Evolutionary conservation across 2,888 invertebrate species (phyloP), one percentile per base, ranked within the genome.

Genomic region (Zhuqinia jingwanae): DNA sequence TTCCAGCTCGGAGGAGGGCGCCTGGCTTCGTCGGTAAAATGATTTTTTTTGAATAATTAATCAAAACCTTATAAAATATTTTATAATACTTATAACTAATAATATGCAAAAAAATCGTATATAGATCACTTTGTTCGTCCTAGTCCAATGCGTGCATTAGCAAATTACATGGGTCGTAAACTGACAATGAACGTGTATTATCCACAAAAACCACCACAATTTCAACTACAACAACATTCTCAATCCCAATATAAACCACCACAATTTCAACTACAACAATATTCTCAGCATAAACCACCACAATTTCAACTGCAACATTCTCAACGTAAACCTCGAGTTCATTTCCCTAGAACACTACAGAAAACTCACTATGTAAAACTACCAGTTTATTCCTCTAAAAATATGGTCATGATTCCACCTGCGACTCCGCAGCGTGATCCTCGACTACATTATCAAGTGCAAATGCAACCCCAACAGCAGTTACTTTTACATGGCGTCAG

Each of bases 101-200:
- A n/a, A n/a, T n/a, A n/a, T n/a, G n/a, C n/a, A n/a, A n/a, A n/a
- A n/a, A n/a, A n/a, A n/a, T n/a, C n/a, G n/a, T n/a, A n/a, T 60
- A 5, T 17, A 82, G 82, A 75, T 50, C 73, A 75, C 15, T 20
- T 82, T 17, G 15, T 75, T 0, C 25, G 82, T 30, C 5, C 75
- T 50, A 82, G 50, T 50, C 82, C 82, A 8, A 20, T 82, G 17
- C 82, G 82, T 20, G 22, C 15, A 15, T 47, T 82, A 22, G 30
- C 75, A 20, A 56, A 58, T 15, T 63, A 75, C 15, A 3, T 82
- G 0, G 58, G 60, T 11, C 27, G 47, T 5, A 75, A 47, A n/a
- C 17, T 70, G 10, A 36, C 82, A 17, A 17, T 75, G 2, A 36
- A 82, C 15, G 3, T 82, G 13, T 75, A 82, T 42, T 63, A 82